Evolutionary conservation across 2,888 invertebrate genomes (phyloP).

Genomic region (Eupithecia inturbata): DNA sequence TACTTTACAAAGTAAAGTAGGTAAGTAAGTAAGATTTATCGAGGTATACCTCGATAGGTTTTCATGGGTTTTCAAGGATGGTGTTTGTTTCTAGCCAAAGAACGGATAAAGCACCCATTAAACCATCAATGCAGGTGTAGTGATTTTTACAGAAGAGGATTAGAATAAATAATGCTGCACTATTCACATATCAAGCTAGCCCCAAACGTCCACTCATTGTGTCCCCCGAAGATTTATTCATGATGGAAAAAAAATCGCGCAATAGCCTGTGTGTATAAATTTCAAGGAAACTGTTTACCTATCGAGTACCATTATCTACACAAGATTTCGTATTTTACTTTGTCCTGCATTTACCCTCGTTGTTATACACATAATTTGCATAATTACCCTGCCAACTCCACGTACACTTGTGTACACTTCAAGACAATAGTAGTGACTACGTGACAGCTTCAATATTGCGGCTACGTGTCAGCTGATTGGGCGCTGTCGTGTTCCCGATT

Average conservation of each 20-base stretch:
- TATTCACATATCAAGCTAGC: too few relatives aligned
- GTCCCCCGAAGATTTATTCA: too few relatives aligned
- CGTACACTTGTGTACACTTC: neutral
- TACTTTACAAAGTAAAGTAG: too few relatives aligned
- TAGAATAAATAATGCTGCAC: too few relatives aligned
- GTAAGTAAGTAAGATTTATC: too few relatives aligned
- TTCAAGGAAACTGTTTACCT: too few relatives aligned
- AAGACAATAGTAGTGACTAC: neutral
- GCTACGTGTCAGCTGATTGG: conserved; percentile 3
- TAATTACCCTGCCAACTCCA: neutral
- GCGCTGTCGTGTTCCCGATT: neutral
- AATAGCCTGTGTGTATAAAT: too few relatives aligned
- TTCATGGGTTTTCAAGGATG: neutral
- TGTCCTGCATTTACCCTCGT: neutral
- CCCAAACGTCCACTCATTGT: too few relatives aligned
- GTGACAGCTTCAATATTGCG: neutral
- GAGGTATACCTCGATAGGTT: neutral
- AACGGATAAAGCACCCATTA: neutral
- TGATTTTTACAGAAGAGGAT: too few relatives aligned
- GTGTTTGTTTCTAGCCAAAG: neutral
- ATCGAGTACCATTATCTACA: neutral
- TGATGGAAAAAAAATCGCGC: too few relatives aligned
- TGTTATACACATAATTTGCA: neutral
- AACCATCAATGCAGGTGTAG: neutral
- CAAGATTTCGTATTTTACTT: neutral